Base-by-base conservation (phyloP, 2,113 vertebrate species). In the Piliocolobus tephrosceles region DNA sequence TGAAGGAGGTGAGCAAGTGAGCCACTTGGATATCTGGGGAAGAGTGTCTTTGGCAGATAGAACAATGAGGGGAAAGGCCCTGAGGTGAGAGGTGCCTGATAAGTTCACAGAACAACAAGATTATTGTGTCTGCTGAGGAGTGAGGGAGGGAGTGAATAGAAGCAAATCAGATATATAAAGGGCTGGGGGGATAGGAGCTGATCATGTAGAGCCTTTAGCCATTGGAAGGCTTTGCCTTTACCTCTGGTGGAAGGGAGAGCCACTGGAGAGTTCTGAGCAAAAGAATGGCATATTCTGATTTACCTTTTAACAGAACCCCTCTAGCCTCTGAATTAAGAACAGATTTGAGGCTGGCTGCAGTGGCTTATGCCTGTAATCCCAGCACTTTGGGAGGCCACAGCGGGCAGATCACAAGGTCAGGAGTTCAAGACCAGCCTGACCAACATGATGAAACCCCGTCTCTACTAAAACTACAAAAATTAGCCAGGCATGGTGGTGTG, bases 241-340 rank as follows among this genome's bases (percentile, higher is more conserved):
- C 25, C 32, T 72, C 76, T 70, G 45, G 23, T 0, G 78, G 45
- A 57, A 40, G 32, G 47, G 58, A 27, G 52, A 72, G 32, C 27
- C 30, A 17, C 1, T 55, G 40, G 22, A 78, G 10, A 12, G 4
- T 64, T 76, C 45, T n/a, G 25, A 64, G 30, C 18, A 82, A 47
- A 93, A 35, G 23, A 38, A 4, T 43, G 66, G 18, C 40, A 66
- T 58, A 55, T 35, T 73, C 50, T 64, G 22, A 40, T 57, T 47
- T 80, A 18, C 5, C 64, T 81, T 58, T 70, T 45, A 72, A n/a
- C 32, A 58, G 57, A 55, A 40, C 4, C 0, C 32, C 35, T 88
- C 79, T 70, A 27, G 40, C 72, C n/a, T 88, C 55, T 80, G 50
- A 52, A 78, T 16, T 84, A n/a, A 94, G 68, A 78, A 55, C 3